phyloP scores from a whole-genome alignment of 2,113 vertebrate species.

The Hemiprocne comata region DNA sequence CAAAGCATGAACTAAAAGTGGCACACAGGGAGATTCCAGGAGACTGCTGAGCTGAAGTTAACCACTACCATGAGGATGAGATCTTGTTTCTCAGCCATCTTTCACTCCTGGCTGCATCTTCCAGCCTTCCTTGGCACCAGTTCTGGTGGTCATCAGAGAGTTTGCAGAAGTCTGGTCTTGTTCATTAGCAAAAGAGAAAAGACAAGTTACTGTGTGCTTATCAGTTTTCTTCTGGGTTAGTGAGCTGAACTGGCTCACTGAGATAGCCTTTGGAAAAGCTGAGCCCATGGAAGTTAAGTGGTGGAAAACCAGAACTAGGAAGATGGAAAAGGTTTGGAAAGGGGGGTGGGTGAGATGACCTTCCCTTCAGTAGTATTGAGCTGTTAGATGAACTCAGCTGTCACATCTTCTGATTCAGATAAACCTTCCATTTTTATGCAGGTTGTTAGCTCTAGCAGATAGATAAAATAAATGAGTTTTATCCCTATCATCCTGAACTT shows the following conservation, averaged over 20 bases:
- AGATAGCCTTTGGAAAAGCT: background rate
- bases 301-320: background rate
- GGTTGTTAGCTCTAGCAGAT: conserved; percentile 20
- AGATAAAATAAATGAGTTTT: background rate
- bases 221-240: background rate
- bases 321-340: background rate
- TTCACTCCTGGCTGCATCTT: background rate
- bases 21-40: background rate
- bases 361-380: background rate
- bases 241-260: background rate
- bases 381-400: conserved; percentile 27
- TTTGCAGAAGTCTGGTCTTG: background rate
- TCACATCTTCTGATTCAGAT: conserved; percentile 17
- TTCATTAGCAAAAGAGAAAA: background rate
- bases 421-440: conserved; percentile 11
- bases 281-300: background rate
- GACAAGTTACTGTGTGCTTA: background rate
- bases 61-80: background rate
- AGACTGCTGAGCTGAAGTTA: background rate
- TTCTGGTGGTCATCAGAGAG: background rate
- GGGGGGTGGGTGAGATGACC: background rate
- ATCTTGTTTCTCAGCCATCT: background rate
- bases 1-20: background rate
- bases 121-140: background rate
- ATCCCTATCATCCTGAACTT: conserved; percentile 12